Evolutionary conservation across 2,888 invertebrate species (phyloP), one percentile per base, ranked within the genome.

Genomic region (Drosophila stalkeri): DNA sequence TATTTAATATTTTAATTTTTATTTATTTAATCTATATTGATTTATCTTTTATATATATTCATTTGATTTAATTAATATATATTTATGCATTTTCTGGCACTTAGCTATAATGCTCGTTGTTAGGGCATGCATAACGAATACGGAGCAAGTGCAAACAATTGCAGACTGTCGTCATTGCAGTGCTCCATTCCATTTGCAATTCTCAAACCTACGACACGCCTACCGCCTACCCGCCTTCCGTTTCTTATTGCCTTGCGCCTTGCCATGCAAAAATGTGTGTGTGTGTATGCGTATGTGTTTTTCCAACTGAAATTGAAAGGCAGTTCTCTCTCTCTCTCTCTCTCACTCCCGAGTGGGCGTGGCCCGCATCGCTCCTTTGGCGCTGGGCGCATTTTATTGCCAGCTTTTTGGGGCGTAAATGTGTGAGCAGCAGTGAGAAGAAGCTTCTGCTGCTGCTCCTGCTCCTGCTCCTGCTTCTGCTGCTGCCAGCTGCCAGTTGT

Each of bases 131-230:
- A 57, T 39, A 63, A 47, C 51, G 64, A 55, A 70, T 75, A 47
- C 46, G 54, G 72, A 71, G 64, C 77, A 83, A 82, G 75, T 77
- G 77, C 86, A 80, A 74, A 83, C 84, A 83, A 87, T 87, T 79
- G 81, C 69, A 64, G 59, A 46, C 56, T 69, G 64, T 64, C 61
- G 61, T 66, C 61, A 64, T 49, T 64, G 63, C 71, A 64, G 49
- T 43, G 27, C 37, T 35, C 44, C 46, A 43, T 52, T 57, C 59
- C 63, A 43, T 43, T 63, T 56, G 43, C 63, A 60, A 46, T 66
- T 64, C 57, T 33, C 64, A 57, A 41, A 12, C 51, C 20, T 27
- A 27, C 57, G 57, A 7, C 47, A 64, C 23, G 37, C 44, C 35
- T 27, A 3, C 8, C 39, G 39, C 55, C 39, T 6, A n/a, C 55